phyloP scores from a whole-genome alignment of 2,888 invertebrate species.

The Drosophila algonquin region DNA sequence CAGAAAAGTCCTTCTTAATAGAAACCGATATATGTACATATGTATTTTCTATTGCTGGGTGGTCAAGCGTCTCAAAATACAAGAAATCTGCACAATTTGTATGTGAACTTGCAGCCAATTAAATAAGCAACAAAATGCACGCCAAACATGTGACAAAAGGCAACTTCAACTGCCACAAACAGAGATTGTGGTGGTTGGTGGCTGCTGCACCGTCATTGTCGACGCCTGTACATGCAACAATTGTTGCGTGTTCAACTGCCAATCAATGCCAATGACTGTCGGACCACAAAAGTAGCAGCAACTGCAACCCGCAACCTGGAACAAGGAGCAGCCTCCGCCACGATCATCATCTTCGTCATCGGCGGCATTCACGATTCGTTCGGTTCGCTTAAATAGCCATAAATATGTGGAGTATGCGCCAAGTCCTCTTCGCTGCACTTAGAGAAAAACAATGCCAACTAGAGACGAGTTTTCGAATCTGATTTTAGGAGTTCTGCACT shows the following conservation, averaged over 20 bases:
- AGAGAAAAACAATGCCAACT: neutral
- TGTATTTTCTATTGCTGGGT: neutral
- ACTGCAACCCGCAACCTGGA: constrained; percentile 28
- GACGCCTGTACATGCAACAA: constrained; percentile 69
- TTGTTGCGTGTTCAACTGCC: constrained; percentile 76
- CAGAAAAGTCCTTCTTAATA: no score
- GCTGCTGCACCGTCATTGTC: constrained; percentile 49
- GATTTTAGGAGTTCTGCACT: neutral
- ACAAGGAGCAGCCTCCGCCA: constrained; percentile 12
- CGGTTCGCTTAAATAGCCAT: constrained; percentile 74
- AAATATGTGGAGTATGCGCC: constrained; percentile 78
- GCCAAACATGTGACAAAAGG: constrained; percentile 56
- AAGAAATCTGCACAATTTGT: constrained; percentile 29
- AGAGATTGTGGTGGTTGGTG: constrained; percentile 11
- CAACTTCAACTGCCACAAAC: constrained; percentile 32
- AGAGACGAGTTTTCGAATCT: neutral
- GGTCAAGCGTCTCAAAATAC: neutral
- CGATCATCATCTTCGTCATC: constrained; percentile 39
- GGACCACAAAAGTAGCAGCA: constrained; percentile 41
- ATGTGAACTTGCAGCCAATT: constrained; percentile 32
- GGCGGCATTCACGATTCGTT: constrained; percentile 57
- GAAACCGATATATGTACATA: neutral
- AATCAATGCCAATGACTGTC: constrained; percentile 74
- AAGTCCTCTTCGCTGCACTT: neutral
- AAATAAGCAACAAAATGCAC: constrained; percentile 40